phyloP scores from a whole-genome alignment of 2,797 vertebrate species.

The Craterocephalus amniculus region DNA sequence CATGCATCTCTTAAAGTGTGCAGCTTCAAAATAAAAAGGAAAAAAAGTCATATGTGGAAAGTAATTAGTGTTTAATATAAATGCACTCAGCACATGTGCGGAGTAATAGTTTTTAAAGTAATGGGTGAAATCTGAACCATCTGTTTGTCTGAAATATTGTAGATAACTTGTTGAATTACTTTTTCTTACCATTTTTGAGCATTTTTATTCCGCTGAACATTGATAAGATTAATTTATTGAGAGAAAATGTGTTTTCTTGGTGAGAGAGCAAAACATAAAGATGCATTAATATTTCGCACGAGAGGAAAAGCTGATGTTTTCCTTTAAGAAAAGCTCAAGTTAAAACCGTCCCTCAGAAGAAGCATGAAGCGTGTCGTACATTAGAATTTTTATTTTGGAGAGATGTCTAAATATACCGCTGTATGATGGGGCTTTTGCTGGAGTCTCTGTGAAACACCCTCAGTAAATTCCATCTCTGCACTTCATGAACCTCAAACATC shows the following conservation, averaged over 20 bases:
- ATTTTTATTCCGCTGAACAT: neutral
- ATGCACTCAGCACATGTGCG: slow-evolving; percentile 6
- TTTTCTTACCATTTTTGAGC: slow-evolving; percentile 7
- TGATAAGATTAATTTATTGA: slow-evolving; percentile 18
- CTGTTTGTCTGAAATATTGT: slow-evolving; percentile 5
- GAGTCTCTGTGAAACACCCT: slow-evolving; percentile 18
- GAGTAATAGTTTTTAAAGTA: neutral
- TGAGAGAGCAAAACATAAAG: neutral
- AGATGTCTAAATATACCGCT: slow-evolving; percentile 53
- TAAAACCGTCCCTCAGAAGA: slow-evolving; percentile 14
- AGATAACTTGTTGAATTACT: slow-evolving; percentile 7
- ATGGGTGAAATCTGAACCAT: slow-evolving; percentile 1
- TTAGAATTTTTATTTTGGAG: slow-evolving; percentile 30
- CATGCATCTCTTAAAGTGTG: slow-evolving; percentile 2
- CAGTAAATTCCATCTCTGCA: slow-evolving; percentile 31
- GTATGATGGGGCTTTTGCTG: slow-evolving; percentile 15
- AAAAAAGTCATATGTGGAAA: neutral
- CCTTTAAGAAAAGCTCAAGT: neutral
- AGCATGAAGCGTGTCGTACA: slow-evolving; percentile 41
- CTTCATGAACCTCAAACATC: slow-evolving; percentile 38
- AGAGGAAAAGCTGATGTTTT: slow-evolving; percentile 1
- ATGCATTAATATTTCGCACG: neutral
- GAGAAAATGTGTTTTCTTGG: neutral
- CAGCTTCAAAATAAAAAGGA: slow-evolving; percentile 6
- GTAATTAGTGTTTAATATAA: slow-evolving; percentile 4